A percentile compares a stretch with the other conserved stretches of the same genome.
Conservation (phyloP, 35 echinoderm and acorn worm species). For the Chiridota heheva region DNA sequence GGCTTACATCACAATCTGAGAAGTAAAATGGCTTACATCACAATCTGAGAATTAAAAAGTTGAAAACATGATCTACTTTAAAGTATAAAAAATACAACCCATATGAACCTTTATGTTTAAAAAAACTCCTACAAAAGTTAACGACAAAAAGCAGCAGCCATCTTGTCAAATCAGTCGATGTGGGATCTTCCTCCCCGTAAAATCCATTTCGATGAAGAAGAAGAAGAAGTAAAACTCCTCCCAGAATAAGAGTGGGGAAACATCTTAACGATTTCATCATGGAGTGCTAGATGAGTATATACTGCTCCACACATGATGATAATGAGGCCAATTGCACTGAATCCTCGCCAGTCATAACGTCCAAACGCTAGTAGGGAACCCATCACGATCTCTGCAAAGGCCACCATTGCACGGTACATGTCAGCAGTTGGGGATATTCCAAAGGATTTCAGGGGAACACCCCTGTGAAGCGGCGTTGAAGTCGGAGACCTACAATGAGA, state of each 20-base stretch:
- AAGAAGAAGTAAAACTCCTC: conserved; percentile 50
- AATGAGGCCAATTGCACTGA: conserved; percentile 52
- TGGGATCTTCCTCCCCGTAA: conserved; percentile 25
- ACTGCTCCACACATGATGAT: conserved; percentile 53
- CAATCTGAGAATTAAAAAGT: too few species aligned
- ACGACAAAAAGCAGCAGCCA: too few species aligned
- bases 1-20: too few species aligned
- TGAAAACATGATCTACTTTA: too few species aligned
- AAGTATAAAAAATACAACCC: too few species aligned
- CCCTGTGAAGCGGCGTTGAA: conserved; percentile 27
- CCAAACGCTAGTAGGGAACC: conserved; percentile 71
- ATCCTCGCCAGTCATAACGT: conserved; percentile 18
- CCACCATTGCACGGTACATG: conserved; percentile 55
- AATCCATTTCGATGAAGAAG: conserved; percentile 53
- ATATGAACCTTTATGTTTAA: too few species aligned
- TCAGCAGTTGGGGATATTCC: conserved; percentile 59
- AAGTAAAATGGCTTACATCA: too few species aligned
- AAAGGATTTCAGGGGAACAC: conserved; percentile 72
- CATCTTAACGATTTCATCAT: conserved; percentile 11
- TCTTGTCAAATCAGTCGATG: too few species aligned
- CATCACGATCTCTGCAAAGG: conserved; percentile 42
- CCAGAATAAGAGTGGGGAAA: conserved; percentile 20
- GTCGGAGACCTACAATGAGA: conserved; percentile 26
- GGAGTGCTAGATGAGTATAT: conserved; percentile 36
- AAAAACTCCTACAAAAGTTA: too few species aligned